Conservation (phyloP, 2,113 vertebrate species). For the Actenoides hombroni region DNA sequence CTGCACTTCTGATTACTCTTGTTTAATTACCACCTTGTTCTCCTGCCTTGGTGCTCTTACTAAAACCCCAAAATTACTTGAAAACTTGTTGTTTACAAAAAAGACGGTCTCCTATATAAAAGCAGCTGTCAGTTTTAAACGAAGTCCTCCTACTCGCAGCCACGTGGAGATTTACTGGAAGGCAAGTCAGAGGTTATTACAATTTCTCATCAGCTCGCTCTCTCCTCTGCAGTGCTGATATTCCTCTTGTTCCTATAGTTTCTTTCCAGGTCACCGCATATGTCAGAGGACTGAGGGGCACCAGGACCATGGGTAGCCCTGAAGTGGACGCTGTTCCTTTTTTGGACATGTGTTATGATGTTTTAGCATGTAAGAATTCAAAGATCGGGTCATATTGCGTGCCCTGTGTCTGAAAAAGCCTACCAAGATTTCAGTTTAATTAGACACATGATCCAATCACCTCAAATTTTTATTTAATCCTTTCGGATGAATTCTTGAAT, state of each 20-base stretch:
- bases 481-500: neutral
- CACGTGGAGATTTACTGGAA: neutral
- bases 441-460: neutral
- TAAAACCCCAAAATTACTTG: neutral
- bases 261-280: neutral
- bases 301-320: neutral
- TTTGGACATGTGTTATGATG: neutral
- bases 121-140: constrained; percentile 29
- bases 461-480: neutral
- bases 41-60: neutral
- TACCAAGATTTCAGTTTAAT: neutral
- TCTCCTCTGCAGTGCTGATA: neutral
- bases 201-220: neutral
- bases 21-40: neutral
- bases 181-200: constrained; percentile 10
- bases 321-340: neutral
- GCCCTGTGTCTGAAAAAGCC: neutral
- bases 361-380: neutral
- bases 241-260: neutral
- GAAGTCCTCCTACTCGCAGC: neutral
- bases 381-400: neutral
- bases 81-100: neutral
- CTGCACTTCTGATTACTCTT: neutral
- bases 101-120: neutral
- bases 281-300: neutral